Percentiles rank a stretch among this genome's conserved stretches.
Conservation (phyloP, 2,797 vertebrate species). For the Balearica regulorum region DNA sequence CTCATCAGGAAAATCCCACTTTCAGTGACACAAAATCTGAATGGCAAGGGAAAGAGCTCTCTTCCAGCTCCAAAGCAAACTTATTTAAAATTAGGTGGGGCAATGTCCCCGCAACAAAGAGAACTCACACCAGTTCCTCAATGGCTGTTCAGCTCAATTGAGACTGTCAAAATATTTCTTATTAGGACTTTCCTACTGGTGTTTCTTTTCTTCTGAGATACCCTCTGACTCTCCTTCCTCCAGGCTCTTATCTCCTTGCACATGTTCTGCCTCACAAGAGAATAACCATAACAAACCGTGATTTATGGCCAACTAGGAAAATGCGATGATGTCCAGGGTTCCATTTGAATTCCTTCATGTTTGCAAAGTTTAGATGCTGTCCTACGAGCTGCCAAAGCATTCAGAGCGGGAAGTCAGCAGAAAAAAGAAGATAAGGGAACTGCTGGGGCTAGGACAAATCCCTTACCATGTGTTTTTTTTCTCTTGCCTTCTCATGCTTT, state of each 20-base stretch:
- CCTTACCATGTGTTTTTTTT: not conserved
- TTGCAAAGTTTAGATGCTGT: not conserved
- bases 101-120: not conserved
- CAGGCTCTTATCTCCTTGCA: constrained; percentile 60
- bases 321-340: not conserved
- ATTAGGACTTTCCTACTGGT: not conserved
- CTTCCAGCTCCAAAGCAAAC: not conserved
- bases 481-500: not conserved
- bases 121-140: not conserved
- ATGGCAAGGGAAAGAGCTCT: not conserved
- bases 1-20: constrained; percentile 32
- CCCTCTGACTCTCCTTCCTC: constrained; percentile 27
- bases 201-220: not conserved
- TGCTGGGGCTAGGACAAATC: not conserved
- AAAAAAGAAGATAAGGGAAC: constrained; percentile 15
- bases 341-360: not conserved
- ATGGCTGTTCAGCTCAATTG: not conserved
- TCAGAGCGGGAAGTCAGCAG: constrained; percentile 41
- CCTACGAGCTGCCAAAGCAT: not conserved
- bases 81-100: not conserved
- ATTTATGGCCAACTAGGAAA: constrained; percentile 20
- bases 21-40: not conserved
- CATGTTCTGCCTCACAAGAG: constrained; percentile 14
- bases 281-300: constrained; percentile 19
- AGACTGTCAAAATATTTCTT: not conserved